phyloP scores from a whole-genome alignment of 2,113 vertebrate species.

The Nymphicus hollandicus region DNA sequence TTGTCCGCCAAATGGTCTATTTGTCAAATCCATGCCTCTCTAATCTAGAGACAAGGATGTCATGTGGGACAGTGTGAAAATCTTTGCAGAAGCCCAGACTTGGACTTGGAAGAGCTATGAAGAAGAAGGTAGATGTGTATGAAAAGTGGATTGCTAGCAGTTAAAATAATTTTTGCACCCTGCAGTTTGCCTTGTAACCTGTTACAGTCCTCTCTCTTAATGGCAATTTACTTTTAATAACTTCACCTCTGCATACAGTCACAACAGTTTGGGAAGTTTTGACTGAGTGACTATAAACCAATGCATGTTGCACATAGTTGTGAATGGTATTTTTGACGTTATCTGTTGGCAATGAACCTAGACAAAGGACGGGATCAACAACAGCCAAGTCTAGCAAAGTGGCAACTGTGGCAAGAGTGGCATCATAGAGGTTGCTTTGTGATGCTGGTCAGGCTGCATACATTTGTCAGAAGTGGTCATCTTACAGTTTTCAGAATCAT shows the following conservation, averaged over 20 bases:
- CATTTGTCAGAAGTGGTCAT: background rate
- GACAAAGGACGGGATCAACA: background rate
- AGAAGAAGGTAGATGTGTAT: background rate
- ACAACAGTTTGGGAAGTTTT: background rate
- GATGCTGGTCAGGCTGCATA: background rate
- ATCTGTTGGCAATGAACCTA: background rate
- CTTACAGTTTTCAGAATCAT: background rate
- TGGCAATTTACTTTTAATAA: background rate
- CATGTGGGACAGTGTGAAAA: background rate
- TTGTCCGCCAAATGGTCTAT: background rate
- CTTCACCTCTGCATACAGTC: background rate
- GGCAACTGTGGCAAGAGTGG: background rate
- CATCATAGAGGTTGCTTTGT: accelerated
- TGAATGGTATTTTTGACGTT: background rate
- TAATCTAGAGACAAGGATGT: background rate
- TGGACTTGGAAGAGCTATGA: background rate
- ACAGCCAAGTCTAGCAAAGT: background rate
- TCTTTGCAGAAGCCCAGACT: background rate
- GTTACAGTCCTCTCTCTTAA: background rate
- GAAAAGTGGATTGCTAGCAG: background rate
- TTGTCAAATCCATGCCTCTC: background rate
- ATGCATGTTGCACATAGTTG: background rate
- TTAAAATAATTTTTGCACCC: background rate
- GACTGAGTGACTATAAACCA: background rate
- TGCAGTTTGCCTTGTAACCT: background rate